phyloP scores from a whole-genome alignment of 2,113 vertebrate genomes.

The Oceanites oceanicus region DNA sequence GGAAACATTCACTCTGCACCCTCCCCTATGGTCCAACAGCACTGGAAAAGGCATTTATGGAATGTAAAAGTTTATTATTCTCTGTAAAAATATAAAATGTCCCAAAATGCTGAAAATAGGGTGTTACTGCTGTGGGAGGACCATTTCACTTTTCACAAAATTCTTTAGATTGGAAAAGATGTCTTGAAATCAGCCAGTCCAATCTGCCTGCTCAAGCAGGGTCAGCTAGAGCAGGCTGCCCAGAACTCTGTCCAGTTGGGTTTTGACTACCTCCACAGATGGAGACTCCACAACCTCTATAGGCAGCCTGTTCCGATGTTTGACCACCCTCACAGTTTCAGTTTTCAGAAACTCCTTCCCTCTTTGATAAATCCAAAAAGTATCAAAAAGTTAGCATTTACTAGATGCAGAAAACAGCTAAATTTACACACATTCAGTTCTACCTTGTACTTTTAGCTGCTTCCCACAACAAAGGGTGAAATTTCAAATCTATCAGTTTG shows the following conservation, averaged over 20 bases:
- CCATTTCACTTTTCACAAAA: neutral
- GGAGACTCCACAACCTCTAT: neutral
- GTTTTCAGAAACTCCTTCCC: neutral
- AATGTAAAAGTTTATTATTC: neutral
- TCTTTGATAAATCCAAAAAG: neutral
- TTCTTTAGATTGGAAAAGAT: neutral
- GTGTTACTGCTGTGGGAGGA: neutral
- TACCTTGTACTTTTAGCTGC: neutral
- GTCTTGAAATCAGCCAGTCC: neutral
- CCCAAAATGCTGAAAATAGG: neutral
- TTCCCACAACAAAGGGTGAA: neutral
- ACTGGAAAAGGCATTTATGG: neutral
- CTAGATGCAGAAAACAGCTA: neutral
- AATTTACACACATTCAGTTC: neutral
- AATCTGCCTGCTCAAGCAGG: neutral
- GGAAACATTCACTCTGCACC: neutral
- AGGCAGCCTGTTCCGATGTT: neutral
- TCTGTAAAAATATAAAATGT: neutral
- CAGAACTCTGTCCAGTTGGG: neutral
- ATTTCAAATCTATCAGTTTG: neutral
- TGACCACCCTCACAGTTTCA: neutral
- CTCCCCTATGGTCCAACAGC: neutral
- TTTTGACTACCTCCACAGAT: neutral
- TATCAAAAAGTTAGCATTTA: neutral
- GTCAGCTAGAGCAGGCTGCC: neutral